These are phyloP conservation scores for Enteromius thamalakanensis DNA, from an alignment of 2,797 vertebrate species.

Conservation along the genomic window DNA sequence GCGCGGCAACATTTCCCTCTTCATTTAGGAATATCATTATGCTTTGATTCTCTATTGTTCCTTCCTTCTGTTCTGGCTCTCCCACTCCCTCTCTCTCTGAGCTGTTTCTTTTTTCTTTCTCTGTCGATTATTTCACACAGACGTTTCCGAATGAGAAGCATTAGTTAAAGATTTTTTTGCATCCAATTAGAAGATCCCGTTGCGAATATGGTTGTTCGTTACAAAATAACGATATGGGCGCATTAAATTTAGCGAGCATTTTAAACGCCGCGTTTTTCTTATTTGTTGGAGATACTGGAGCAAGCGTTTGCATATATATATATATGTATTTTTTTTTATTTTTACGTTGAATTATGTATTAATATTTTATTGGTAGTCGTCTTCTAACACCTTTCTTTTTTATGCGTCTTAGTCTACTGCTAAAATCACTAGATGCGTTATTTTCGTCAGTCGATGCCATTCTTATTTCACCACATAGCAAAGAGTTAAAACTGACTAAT, in stretches of 20 bases:
- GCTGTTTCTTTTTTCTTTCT: slow-evolving; percentile 61
- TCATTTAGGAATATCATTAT: slow-evolving; percentile 99
- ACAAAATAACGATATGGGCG: background rate
- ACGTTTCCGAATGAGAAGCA: slow-evolving; percentile 50
- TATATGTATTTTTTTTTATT: background rate
- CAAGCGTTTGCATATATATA: background rate
- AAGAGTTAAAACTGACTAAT: background rate
- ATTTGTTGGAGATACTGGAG: background rate
- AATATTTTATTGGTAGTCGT: background rate
- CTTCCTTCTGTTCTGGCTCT: slow-evolving; percentile 71
- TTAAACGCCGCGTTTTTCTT: background rate
- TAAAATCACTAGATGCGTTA: background rate
- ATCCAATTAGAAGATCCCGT: slow-evolving; percentile 14
- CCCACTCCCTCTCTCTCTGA: slow-evolving; percentile 51
- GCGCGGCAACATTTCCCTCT: slow-evolving; percentile 98
- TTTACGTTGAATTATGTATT: background rate
- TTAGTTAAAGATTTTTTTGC: slow-evolving; percentile 29
- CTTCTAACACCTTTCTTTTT: background rate
- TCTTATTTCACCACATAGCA: background rate
- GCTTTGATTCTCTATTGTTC: slow-evolving; percentile 99
- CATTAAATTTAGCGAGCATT: background rate
- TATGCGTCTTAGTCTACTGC: background rate
- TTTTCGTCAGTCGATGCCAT: background rate
- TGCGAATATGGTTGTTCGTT: slow-evolving; percentile 1
- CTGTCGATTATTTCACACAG: slow-evolving; percentile 62